Base-by-base conservation (phyloP, 1,140 invertebrate genomes). In the Drosophila santomea region DNA sequence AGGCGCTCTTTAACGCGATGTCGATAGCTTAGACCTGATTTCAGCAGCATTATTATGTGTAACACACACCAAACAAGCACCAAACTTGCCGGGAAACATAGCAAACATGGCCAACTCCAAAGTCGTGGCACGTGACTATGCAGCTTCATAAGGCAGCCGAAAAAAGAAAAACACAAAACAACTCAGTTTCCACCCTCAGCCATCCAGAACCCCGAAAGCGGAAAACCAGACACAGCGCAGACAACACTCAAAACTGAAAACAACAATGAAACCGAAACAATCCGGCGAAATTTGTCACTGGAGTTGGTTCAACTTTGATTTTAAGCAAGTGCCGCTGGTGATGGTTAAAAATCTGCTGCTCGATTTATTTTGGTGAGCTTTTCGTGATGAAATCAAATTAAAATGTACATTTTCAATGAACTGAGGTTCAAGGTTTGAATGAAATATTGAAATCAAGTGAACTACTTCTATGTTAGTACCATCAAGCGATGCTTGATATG, bases 101-200 rank as follows among this genome's bases (percentile, higher is more conserved):
- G 20, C 1, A 20, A 4, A 25, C 63, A 68, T 39, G 45, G 32
- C n/a, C 28, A 52, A 83, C 68, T 82, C 75, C 47, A 74, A 57
- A 69, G 55, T 69, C 20, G 50, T 55, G 60, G 67, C 71, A 83
- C 80, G 80, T 83, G 80, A 83, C 80, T 57, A 41, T 78, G 51
- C 56, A 64, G 79, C 61, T 61, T 63, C 39, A 55, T 57, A 74
- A 78, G 68, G 41, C 64, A 63, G 45, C 66, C 50, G 15, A 6
- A 17, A 51, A 23, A 32, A 20, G 54, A 45, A 17, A 11, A 44
- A 11, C 15, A 23, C 52, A 23, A 28, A 38, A n/a, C 47, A 7
- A 25, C 10, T n/a, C 54, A 15, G 10, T 15, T 15, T 39, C 14
- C 5, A n/a, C 4, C 48, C 20, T 5, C 5, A 4, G 5, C 20